These are phyloP conservation scores for Andinoacara biseriatus DNA, from an alignment of 2,113 vertebrate genomes.

Conservation along the genomic window DNA sequence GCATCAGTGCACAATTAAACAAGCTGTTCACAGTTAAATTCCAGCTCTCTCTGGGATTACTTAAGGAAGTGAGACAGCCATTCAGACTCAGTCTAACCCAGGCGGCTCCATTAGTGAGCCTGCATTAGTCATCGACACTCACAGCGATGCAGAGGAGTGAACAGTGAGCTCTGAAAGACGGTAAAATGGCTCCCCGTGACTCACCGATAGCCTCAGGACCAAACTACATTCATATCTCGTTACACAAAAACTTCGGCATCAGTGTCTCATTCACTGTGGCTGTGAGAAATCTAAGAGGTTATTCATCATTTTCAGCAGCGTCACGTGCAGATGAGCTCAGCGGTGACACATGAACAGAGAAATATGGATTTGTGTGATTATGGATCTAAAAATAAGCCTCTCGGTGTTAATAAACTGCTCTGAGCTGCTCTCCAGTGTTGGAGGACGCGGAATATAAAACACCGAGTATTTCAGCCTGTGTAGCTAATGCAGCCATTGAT, in stretches of 20 bases:
- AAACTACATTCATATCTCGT: conserved; percentile 58
- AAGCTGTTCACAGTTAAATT: background rate
- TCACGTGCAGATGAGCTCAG: background rate
- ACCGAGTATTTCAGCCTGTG: background rate
- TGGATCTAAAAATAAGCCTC: background rate
- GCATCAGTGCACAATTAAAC: conserved; percentile 3
- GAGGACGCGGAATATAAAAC: background rate
- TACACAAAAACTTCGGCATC: conserved; percentile 36
- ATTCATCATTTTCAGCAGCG: conserved; percentile 21
- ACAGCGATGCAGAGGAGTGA: conserved; percentile 43
- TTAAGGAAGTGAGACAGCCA: conserved; percentile 34
- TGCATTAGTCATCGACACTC: conserved; percentile 62
- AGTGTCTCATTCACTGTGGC: conserved; percentile 37
- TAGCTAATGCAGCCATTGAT: background rate
- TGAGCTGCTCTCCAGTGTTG: background rate
- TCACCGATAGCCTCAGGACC: conserved; percentile 50
- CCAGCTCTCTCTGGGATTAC: conserved; percentile 12
- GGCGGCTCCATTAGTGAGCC: conserved; percentile 50
- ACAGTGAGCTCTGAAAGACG: conserved; percentile 44
- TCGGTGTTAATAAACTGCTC: background rate
- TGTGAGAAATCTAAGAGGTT: conserved; percentile 27
- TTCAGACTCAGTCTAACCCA: conserved; percentile 33
- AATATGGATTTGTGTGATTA: background rate
- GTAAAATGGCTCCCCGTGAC: conserved; percentile 67
- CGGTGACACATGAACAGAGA: background rate